These are phyloP conservation scores for Salticus scenicus DNA, from an alignment of 2,888 invertebrate species.

Conservation along the genomic window DNA sequence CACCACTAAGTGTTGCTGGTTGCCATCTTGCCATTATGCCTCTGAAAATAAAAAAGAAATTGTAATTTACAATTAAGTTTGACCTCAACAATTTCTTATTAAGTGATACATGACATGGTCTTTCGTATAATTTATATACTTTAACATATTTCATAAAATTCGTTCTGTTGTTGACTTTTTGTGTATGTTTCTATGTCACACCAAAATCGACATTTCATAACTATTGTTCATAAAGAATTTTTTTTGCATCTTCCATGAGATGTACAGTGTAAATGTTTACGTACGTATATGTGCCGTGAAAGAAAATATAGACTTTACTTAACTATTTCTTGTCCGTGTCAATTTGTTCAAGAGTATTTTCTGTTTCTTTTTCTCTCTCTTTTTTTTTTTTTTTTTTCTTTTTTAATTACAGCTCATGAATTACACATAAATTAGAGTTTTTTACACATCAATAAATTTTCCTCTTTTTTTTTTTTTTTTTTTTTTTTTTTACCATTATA, in stretches of 20 bases:
- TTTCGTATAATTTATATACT: slow-evolving; percentile 26
- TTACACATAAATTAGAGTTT: too few species aligned
- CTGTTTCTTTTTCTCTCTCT: neutral
- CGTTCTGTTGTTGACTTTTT: slow-evolving; percentile 42
- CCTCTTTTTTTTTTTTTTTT: too few species aligned
- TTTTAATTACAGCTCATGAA: too few species aligned
- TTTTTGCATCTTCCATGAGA: slow-evolving; percentile 69
- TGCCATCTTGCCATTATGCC: slow-evolving; percentile 10
- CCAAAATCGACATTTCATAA: slow-evolving; percentile 38
- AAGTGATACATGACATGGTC: too few species aligned
- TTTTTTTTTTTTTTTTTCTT: too few species aligned
- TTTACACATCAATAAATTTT: too few species aligned
- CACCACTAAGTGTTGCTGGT: slow-evolving; percentile 8
- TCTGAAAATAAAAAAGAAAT: slow-evolving; percentile 22
- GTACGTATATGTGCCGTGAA: slow-evolving; percentile 70
- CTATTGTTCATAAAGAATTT: slow-evolving; percentile 61
- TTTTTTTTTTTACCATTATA: too few species aligned
- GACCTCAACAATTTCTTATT: too few species aligned
- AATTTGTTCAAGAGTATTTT: slow-evolving; percentile 27
- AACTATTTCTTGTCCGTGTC: slow-evolving; percentile 61
- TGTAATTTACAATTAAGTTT: slow-evolving; percentile 18
- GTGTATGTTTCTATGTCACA: slow-evolving; percentile 54
- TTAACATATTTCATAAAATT: slow-evolving; percentile 20
- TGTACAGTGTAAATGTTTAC: slow-evolving; percentile 70
- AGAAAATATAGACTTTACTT: slow-evolving; percentile 70